A percentile compares a stretch with the other conserved stretches of the same genome.
These are phyloP conservation scores for Ochlodes sylvanus DNA, from an alignment of 2,888 invertebrate species.

Conservation along the genomic window DNA sequence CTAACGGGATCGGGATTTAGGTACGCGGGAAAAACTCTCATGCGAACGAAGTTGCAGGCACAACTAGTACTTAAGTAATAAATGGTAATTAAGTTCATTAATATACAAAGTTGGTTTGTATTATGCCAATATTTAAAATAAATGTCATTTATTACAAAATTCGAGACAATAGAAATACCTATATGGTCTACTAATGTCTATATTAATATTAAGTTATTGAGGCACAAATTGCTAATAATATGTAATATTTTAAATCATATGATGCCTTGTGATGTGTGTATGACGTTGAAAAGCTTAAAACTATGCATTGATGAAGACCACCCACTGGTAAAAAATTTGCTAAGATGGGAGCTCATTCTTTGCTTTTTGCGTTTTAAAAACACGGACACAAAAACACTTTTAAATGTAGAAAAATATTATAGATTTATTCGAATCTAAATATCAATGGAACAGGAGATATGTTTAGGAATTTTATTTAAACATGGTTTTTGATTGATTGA, in stretches of 20 bases:
- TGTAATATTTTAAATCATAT: slow-evolving; percentile 16
- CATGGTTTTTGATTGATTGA: slow-evolving; percentile 53
- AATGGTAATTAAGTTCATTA: slow-evolving; percentile 15
- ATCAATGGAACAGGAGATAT: slow-evolving; percentile 61
- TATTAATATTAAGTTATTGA: slow-evolving; percentile 21
- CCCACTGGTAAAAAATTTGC: slow-evolving; percentile 14
- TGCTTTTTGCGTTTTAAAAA: slow-evolving; percentile 19
- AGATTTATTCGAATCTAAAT: slow-evolving; percentile 62
- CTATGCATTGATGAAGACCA: slow-evolving; percentile 21
- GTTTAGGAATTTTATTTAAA: slow-evolving; percentile 57
- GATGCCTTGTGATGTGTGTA: neutral
- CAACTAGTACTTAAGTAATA: neutral
- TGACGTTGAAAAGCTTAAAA: neutral
- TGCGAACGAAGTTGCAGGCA: too few species aligned
- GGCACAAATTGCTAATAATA: slow-evolving; percentile 14
- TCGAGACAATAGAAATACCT: slow-evolving; percentile 13
- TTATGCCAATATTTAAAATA: slow-evolving; percentile 8
- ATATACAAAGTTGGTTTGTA: neutral
- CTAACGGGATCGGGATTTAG: too few species aligned
- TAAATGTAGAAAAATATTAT: slow-evolving; percentile 16
- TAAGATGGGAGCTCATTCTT: slow-evolving; percentile 9
- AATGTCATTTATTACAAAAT: slow-evolving; percentile 7
- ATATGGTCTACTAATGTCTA: slow-evolving; percentile 11
- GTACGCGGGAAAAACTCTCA: too few species aligned
- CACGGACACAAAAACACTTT: slow-evolving; percentile 1